phyloP scores from a whole-genome alignment of 2,113 vertebrate species.

The Hippocampus guttulatus region DNA sequence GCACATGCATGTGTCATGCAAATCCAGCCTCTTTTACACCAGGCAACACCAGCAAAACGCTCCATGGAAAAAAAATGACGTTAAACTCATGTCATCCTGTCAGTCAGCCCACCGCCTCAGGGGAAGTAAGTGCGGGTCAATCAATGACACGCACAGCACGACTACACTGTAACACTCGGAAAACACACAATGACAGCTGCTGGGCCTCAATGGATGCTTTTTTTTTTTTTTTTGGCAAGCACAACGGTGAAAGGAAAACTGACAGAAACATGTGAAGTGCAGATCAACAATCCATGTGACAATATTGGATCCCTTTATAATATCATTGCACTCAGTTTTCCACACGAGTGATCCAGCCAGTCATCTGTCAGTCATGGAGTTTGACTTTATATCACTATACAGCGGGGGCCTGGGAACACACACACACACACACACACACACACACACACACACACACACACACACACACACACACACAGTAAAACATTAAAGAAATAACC shows the following conservation, averaged over 20 bases:
- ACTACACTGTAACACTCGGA: slow-evolving; percentile 7
- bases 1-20: background rate
- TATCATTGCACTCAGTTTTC: background rate
- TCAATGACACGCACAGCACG: slow-evolving; percentile 33
- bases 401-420: no score
- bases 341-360: background rate
- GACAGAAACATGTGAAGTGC: background rate
- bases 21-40: slow-evolving; percentile 9
- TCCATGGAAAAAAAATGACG: slow-evolving; percentile 20
- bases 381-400: background rate
- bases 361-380: slow-evolving; percentile 1
- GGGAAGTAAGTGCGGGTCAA: slow-evolving; percentile 40
- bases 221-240: background rate
- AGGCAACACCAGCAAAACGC: slow-evolving; percentile 24
- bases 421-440: no score
- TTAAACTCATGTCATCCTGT: slow-evolving; percentile 51
- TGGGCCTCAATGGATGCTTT: slow-evolving; percentile 4
- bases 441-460: no score
- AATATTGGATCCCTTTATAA: background rate
- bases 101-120: slow-evolving; percentile 42
- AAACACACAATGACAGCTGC: slow-evolving; percentile 2
- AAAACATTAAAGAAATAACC: background rate
- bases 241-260: slow-evolving; percentile 1
- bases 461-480: background rate
- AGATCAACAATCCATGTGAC: background rate